Conservation (phyloP, 2,888 invertebrate species). For the Acrocera orbiculus region DNA sequence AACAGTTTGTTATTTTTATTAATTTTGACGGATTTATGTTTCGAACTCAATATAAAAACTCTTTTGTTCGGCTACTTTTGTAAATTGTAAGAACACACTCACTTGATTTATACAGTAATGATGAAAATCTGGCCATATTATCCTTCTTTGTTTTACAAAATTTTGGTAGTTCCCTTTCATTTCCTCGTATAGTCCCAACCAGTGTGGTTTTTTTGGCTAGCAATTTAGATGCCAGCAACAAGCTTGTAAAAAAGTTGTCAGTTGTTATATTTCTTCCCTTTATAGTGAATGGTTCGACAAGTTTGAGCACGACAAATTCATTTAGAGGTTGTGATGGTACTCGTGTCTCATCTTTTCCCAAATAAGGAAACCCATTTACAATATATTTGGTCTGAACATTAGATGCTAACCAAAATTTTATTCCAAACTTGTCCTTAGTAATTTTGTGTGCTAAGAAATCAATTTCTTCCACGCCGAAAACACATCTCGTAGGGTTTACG, state of each 20-base stretch:
- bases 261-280: background rate
- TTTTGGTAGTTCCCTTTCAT: background rate
- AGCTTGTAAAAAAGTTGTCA: background rate
- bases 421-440: background rate
- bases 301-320: background rate
- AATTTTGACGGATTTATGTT: background rate
- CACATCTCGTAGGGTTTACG: too few species aligned
- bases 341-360: background rate
- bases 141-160: background rate
- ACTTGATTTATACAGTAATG: background rate
- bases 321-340: background rate
- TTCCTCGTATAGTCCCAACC: background rate
- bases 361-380: background rate
- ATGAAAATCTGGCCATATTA: background rate
- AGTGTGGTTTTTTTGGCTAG: background rate
- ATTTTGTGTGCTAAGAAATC: too few species aligned
- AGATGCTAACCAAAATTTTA: background rate
- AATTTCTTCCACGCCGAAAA: too few species aligned
- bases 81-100: conserved; percentile 1
- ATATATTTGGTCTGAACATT: background rate
- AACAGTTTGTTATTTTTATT: background rate
- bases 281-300: background rate
- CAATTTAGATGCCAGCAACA: background rate
- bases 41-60: background rate
- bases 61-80: conserved; percentile 1